Base-by-base conservation (phyloP, 2,888 invertebrate genomes). In the Agrochola macilenta region DNA sequence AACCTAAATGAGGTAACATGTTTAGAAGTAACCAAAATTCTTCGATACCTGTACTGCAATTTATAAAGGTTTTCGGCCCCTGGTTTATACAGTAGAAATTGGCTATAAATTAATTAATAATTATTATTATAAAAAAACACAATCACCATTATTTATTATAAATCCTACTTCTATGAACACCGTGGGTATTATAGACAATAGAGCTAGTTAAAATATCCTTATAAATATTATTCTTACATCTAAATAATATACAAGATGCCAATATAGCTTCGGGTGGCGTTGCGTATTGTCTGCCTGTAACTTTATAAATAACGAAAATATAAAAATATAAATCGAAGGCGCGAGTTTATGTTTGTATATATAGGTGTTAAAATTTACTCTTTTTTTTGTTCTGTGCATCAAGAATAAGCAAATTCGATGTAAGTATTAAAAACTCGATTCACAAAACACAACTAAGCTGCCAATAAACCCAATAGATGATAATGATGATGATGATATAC, bases 111-210 rank as follows among this genome's bases (percentile, higher is more conserved):
- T 17, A 43, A 60, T 30, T 26, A 58, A 60, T 20, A 60, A 39
- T 57, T 12, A 39, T 46, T n/a, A 39, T 57, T 46, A 2, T 2
- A 39, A 43, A 68, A 78, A 72, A 46, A 63, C 5, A 73, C 73
- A 79, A 73, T 70, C 84, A 83, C 66, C 81, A 65, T 23, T 26
- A 83, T 43, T 35, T 49, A 49, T 23, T 26, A 60, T 79, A 46
- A 71, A 66, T 54, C 26, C 79, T 61, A 68, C 35, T 54, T 78
- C 74, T 79, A 83, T 73, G 83, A 81, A 81, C 81, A 81, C 81
- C 73, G n/a, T 69, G 64, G 78, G 72, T 61, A 83, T 78, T 81
- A 78, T 64, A 78, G 63, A 78, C 54, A 66, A 57, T 52, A 76
- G 14, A 75, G n/a, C 17, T 26, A 52, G 2, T 9, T 49, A 54